Evolutionary conservation across 2,113 vertebrate genomes (phyloP).

Genomic region (Dasyurus viverrinus): DNA sequence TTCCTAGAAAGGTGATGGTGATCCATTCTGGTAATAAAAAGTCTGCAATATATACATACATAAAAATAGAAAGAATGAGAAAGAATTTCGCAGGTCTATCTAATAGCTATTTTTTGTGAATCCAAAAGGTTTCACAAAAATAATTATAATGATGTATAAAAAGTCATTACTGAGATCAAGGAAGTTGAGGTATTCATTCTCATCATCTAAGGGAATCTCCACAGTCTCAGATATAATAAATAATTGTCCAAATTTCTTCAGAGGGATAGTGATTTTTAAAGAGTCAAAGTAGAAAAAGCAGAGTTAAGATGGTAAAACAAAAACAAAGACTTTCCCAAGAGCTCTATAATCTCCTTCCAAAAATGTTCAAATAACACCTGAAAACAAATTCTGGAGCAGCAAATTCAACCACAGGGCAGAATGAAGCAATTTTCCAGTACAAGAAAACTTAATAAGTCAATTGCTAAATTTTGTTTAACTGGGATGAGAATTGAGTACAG

Average conservation of each 20-base stretch:
- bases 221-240: neutral
- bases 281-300: rapidly evolving
- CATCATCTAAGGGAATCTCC: neutral
- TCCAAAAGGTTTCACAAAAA: neutral
- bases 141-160: neutral
- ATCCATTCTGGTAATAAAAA: neutral
- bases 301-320: neutral
- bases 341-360: neutral
- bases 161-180: neutral
- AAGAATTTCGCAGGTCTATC: neutral
- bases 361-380: too few species aligned
- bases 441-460: too few species aligned
- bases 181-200: neutral
- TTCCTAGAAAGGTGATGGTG: neutral
- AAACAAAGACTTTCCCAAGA: neutral
- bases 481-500: too few species aligned
- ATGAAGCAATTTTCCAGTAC: too few species aligned
- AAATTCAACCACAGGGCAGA: too few species aligned
- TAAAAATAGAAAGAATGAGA: neutral
- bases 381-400: too few species aligned
- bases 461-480: too few species aligned
- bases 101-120: neutral
- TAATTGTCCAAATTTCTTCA: neutral
- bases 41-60: neutral
- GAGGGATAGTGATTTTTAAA: neutral